Conservation (phyloP, 1,140 invertebrate genomes). For the Cotesia chilonis region DNA sequence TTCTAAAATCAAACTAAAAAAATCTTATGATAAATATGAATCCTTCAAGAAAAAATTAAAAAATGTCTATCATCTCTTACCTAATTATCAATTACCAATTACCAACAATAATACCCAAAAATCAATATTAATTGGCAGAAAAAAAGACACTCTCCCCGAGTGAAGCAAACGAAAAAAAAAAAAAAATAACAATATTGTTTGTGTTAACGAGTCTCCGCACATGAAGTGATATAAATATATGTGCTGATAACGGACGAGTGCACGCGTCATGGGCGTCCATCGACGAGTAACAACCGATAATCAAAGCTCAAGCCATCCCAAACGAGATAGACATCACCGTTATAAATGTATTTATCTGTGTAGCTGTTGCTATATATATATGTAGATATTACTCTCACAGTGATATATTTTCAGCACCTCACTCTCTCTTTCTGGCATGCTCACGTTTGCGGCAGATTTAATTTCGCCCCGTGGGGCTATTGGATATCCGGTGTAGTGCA, state of each 20-base stretch:
- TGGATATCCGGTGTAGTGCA: background rate
- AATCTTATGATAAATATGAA: too few species aligned
- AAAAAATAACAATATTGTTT: slow-evolving; percentile 23
- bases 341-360: too few species aligned
- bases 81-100: too few species aligned
- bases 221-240: slow-evolving; percentile 26
- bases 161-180: background rate
- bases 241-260: slow-evolving; percentile 22
- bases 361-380: too few species aligned
- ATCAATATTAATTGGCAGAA: too few species aligned
- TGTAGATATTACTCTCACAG: slow-evolving; percentile 10
- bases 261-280: slow-evolving; percentile 11
- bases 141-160: too few species aligned
- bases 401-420: background rate
- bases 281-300: slow-evolving; percentile 33
- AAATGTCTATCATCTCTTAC: too few species aligned
- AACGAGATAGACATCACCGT: slow-evolving; percentile 21
- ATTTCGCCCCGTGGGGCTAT: slow-evolving; percentile 19
- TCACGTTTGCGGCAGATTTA: slow-evolving; percentile 32
- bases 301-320: slow-evolving; percentile 21
- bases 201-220: slow-evolving; percentile 1
- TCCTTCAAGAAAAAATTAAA: too few species aligned
- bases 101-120: too few species aligned
- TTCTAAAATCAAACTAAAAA: too few species aligned
- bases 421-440: background rate